Conservation (phyloP, 2,113 vertebrate genomes). For the Oryzias javanicus region DNA sequence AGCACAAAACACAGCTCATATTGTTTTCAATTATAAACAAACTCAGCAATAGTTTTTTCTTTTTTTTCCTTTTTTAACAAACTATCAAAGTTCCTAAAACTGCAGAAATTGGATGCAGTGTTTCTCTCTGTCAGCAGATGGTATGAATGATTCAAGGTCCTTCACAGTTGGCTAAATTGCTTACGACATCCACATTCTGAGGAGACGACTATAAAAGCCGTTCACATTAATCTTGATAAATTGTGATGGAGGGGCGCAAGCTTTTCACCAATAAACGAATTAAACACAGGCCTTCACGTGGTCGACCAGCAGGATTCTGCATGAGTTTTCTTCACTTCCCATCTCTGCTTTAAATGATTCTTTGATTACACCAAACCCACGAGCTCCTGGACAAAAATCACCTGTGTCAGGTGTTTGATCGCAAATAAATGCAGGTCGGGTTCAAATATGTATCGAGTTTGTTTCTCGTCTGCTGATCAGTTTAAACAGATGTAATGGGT, state of each 20-base stretch:
- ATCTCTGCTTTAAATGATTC: constrained; percentile 36
- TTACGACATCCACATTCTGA: constrained; percentile 33
- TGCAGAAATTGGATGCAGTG: constrained; percentile 42
- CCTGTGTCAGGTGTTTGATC: constrained; percentile 50
- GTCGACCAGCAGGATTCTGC: constrained; percentile 34
- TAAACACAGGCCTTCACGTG: constrained; percentile 48
- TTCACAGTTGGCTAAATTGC: constrained; percentile 34
- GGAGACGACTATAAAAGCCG: constrained; percentile 28
- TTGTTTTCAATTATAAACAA: too few species aligned
- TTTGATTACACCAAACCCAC: constrained; percentile 29
- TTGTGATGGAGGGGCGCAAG: constrained; percentile 38
- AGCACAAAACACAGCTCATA: too few species aligned
- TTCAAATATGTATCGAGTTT: constrained; percentile 4
- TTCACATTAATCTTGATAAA: constrained; percentile 59
- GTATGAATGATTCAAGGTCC: constrained; percentile 51
- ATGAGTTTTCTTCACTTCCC: constrained; percentile 40
- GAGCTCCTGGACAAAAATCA: constrained; percentile 22
- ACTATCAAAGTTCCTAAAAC: constrained; percentile 3
- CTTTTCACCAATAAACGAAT: constrained; percentile 59
- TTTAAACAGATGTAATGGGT: constrained; percentile 12
- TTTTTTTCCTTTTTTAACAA: not conserved
- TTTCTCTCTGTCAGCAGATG: constrained; percentile 45
- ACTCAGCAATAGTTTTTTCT: not conserved
- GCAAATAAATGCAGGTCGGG: constrained; percentile 15
- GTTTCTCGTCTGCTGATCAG: constrained; percentile 17